A percentile compares a stretch with the other conserved stretches of the same genome.
These are phyloP conservation scores for Clarias magur DNA, from an alignment of 2,113 vertebrate genomes.

Conservation along the genomic window DNA sequence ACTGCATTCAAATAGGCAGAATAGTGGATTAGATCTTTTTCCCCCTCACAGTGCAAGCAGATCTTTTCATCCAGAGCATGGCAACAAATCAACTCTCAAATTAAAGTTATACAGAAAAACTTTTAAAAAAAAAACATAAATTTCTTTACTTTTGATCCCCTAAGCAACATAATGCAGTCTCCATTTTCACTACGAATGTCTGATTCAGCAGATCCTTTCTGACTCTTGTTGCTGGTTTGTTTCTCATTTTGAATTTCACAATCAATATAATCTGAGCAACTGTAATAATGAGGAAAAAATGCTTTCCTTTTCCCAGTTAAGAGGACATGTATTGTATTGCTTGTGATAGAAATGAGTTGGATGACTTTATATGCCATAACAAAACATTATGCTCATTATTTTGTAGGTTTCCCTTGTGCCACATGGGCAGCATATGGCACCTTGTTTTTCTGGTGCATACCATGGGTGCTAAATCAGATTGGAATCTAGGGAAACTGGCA, in stretches of 20 bases:
- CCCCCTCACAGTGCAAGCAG: not conserved
- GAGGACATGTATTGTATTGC: not conserved
- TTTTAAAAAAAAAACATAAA: conserved; percentile 6
- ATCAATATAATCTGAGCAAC: conserved; percentile 48
- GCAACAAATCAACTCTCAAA: not conserved
- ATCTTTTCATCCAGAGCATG: not conserved
- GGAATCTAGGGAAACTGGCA: too few species aligned
- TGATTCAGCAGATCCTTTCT: conserved; percentile 46
- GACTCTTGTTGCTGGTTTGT: conserved; percentile 40
- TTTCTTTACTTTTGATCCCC: conserved; percentile 35
- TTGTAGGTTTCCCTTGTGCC: too few species aligned
- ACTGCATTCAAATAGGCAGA: not conserved
- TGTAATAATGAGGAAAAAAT: conserved; percentile 42
- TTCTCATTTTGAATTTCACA: conserved; percentile 57
- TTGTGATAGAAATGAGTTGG: conserved; percentile 28
- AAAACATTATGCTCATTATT: too few species aligned
- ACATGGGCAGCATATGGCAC: too few species aligned
- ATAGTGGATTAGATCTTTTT: not conserved
- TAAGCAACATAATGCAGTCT: conserved; percentile 38
- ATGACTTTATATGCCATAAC: not conserved
- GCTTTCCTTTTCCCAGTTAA: conserved; percentile 24
- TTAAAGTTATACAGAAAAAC: conserved; percentile 15
- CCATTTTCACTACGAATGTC: not conserved
- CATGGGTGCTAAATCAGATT: too few species aligned
- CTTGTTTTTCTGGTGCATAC: too few species aligned